Conservation (phyloP, 2,797 vertebrate genomes). For the Sebastes wilsoni region DNA sequence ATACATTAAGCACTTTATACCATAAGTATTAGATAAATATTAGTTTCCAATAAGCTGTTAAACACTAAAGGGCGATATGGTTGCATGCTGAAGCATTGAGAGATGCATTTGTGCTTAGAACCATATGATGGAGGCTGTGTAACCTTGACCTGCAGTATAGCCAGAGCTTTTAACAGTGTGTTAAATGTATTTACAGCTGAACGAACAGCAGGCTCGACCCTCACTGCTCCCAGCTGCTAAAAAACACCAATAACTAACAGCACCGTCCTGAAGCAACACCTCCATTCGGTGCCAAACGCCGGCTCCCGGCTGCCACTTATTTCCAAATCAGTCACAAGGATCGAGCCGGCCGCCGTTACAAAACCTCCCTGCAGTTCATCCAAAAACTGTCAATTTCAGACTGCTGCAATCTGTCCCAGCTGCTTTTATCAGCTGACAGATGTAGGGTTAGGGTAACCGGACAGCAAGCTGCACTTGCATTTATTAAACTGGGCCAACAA, state of each 20-base stretch:
- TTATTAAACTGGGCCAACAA: conserved; percentile 5
- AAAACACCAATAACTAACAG: conserved; percentile 4
- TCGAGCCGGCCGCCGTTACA: conserved; percentile 33
- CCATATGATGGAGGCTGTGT: conserved; percentile 3
- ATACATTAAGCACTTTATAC: not conserved
- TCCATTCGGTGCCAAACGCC: conserved; percentile 17
- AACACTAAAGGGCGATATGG: not conserved
- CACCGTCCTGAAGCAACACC: conserved; percentile 51
- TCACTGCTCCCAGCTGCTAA: conserved; percentile 23
- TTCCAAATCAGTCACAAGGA: conserved; percentile 55
- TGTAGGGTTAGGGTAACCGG: conserved; percentile 5
- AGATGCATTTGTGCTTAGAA: not conserved
- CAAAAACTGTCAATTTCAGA: conserved; percentile 39
- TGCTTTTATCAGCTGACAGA: conserved; percentile 36
- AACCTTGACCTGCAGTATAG: conserved; percentile 21
- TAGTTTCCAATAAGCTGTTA: not conserved
- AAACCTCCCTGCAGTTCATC: conserved; percentile 31
- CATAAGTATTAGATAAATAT: not conserved
- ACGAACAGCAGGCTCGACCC: conserved; percentile 11
- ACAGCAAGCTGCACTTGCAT: not conserved
- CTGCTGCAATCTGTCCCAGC: conserved; percentile 15
- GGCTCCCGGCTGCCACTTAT: conserved; percentile 41
- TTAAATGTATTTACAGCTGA: conserved; percentile 44
- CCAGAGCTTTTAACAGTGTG: conserved; percentile 5
- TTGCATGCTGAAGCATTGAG: not conserved